Conservation (phyloP, 2,113 vertebrate species). For the Baryphthengus martii region DNA sequence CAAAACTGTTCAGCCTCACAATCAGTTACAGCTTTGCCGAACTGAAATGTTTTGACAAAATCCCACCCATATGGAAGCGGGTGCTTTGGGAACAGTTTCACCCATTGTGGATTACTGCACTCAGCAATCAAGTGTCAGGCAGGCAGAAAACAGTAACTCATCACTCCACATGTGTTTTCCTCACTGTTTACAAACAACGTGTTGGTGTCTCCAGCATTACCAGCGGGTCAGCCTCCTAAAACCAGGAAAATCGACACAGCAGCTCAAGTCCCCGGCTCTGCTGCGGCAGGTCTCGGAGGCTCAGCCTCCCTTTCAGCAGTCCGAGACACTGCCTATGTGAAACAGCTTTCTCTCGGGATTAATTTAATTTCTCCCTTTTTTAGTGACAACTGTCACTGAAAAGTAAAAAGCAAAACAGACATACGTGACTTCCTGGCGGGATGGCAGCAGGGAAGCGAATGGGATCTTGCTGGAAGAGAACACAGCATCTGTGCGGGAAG, state of each 20-base stretch:
- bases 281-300: neutral
- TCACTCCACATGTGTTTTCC: neutral
- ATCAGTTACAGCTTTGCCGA: neutral
- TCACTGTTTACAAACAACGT: slow-evolving; percentile 23
- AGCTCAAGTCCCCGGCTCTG: neutral
- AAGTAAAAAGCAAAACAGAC: neutral
- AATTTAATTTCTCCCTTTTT: neutral
- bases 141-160: slow-evolving; percentile 29
- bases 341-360: neutral
- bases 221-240: neutral
- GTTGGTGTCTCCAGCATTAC: neutral
- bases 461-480: neutral
- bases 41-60: slow-evolving; percentile 60
- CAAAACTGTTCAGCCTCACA: slow-evolving; percentile 50
- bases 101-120: neutral
- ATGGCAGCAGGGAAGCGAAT: neutral
- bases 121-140: neutral
- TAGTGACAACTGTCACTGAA: neutral
- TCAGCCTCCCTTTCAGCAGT: neutral
- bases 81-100: neutral
- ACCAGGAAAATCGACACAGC: neutral
- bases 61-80: slow-evolving; percentile 7
- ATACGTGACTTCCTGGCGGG: neutral
- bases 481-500: neutral
- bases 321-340: neutral